phyloP scores from a whole-genome alignment of 2,113 vertebrate species.

The Chlorocebus sabaeus region DNA sequence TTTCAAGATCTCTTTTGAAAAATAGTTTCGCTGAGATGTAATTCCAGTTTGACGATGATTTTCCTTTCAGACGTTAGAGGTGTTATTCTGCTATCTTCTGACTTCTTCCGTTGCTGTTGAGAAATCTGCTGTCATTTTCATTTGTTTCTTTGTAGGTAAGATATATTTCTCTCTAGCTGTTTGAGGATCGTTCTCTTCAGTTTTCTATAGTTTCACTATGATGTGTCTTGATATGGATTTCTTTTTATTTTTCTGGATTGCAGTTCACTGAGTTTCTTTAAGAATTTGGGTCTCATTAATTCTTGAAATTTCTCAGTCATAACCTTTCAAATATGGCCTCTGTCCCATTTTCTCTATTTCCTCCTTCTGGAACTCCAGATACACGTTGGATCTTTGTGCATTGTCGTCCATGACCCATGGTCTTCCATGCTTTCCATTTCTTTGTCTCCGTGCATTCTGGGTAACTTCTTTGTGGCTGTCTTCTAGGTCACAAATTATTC shows the following conservation, averaged over 20 bases:
- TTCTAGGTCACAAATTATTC: not conserved
- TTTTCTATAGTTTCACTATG: not conserved
- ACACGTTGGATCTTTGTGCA: not conserved
- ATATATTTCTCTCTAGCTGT: not conserved
- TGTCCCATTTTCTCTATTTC: not conserved
- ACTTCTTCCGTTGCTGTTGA: not conserved
- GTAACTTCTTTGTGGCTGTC: not conserved
- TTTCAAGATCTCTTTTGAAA: not conserved
- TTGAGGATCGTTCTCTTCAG: not conserved
- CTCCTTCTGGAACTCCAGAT: not conserved
- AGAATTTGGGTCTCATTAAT: not conserved
- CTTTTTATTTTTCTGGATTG: not conserved
- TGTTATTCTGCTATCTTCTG: not conserved
- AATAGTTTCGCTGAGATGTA: not conserved
- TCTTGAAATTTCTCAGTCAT: not conserved
- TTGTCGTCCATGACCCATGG: not conserved
- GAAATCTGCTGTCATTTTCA: not conserved
- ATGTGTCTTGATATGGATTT: not conserved
- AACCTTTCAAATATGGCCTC: slow-evolving; percentile 3
- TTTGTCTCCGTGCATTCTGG: not conserved
- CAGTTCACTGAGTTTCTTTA: not conserved
- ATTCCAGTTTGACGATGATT: not conserved
- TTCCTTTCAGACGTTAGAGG: not conserved
- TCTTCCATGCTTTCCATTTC: not conserved
- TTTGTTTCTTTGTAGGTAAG: not conserved